These are phyloP conservation scores for Lasioglossum oenotherae DNA, from an alignment of 2,888 invertebrate genomes.

Conservation along the genomic window DNA sequence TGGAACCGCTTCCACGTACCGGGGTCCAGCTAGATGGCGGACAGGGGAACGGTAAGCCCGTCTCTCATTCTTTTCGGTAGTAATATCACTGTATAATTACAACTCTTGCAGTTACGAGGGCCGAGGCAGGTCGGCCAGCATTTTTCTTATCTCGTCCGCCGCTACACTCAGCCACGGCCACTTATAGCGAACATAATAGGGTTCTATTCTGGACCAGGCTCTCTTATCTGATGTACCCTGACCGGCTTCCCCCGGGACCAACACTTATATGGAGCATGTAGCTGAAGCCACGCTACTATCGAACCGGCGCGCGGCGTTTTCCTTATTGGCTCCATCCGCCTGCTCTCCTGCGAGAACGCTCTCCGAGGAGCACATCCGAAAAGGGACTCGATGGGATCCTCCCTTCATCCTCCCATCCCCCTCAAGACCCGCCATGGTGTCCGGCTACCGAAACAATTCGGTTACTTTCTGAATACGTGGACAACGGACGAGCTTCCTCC, in stretches of 20 bases:
- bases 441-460: conserved; percentile 61
- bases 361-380: conserved; percentile 44
- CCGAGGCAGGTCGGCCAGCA: conserved; percentile 26
- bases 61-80: conserved; percentile 62
- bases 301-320: conserved; percentile 61
- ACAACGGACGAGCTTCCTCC: conserved; percentile 16
- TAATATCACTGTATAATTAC: conserved; percentile 68
- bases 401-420: background rate
- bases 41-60: background rate
- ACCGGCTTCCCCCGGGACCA: conserved; percentile 65
- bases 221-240: conserved; percentile 70
- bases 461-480: conserved; percentile 45
- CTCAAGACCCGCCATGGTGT: background rate
- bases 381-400: conserved; percentile 49
- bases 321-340: conserved; percentile 61
- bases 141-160: conserved; percentile 64
- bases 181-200: conserved; percentile 69
- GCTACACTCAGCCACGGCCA: conserved; percentile 35
- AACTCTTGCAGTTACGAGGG: conserved; percentile 61
- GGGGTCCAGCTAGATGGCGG: background rate
- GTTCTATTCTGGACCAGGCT: conserved; percentile 64
- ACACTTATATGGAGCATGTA: conserved; percentile 64
- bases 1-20: conserved; percentile 40
- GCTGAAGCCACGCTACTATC: conserved; percentile 45
- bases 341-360: conserved; percentile 21